Conservation (phyloP, 2,888 invertebrate species). For the Halictus quadricinctus region DNA sequence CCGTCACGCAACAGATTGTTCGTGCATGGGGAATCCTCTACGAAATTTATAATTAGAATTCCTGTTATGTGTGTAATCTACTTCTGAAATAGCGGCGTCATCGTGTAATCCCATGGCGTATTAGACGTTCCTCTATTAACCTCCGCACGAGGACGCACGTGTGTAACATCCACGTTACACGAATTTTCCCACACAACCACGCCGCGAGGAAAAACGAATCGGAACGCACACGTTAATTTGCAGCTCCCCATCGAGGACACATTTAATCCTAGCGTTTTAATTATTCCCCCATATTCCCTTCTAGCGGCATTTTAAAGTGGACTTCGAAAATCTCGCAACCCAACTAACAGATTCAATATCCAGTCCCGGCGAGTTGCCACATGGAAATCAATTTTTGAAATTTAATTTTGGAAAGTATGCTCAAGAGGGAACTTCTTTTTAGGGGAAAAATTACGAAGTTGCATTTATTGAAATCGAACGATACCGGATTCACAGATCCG, state of each 20-base stretch:
- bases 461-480: no score
- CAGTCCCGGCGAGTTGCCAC: background rate
- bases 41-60: constrained; percentile 10
- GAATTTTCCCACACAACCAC: background rate
- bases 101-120: background rate
- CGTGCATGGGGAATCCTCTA: background rate
- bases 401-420: no score
- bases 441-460: no score
- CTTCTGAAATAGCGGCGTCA: background rate
- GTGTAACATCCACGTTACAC: background rate
- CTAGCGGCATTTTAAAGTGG: background rate
- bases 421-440: no score
- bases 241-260: background rate
- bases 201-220: background rate
- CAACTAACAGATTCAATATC: no score
- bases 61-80: background rate
- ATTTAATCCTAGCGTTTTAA: background rate
- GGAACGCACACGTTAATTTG: background rate
- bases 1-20: background rate
- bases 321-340: background rate
- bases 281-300: background rate
- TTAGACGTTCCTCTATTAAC: background rate
- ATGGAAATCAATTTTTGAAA: background rate
- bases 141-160: background rate
- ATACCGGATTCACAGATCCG: no score